Base-by-base conservation (phyloP, 2,888 invertebrate species). In the Hymenopus coronatus region DNA sequence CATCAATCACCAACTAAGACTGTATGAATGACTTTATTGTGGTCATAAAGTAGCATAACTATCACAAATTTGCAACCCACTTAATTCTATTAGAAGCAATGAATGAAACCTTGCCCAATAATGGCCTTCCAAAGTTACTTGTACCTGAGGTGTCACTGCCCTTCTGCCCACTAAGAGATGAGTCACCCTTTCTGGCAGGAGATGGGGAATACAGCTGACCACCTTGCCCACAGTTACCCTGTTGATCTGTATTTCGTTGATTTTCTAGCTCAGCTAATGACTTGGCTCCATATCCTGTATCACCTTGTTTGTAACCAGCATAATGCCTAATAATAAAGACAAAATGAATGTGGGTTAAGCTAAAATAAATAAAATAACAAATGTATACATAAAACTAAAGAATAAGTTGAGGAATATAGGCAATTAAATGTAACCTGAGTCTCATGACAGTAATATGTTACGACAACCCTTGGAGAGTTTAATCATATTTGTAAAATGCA, bases 201-300 rank as follows among this genome's bases (percentile, higher is more conserved):
- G 92, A 92, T 9, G 92, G 92, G 14, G 92, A 92, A 90, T 92
- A 92, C 15, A 91, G 90, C 87, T 92, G 92, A 27, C 90, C 91
- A 81, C 91, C 91, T 54, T 91, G 91, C 20, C 88, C 85, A 83
- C 88, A 84, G 15, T 83, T 83, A 15, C 88, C 88, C 85, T 90
- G 90, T 83, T 91, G 91, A 54, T 91, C 91, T 85, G 91, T 91
- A 89, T 92, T 92, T 25, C 92, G 90, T 89, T 92, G 91, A 89
- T 92, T 92, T 90, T 92, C 92, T 83, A 92, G 90, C 89, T 92
- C 92, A 28, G 92, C 92, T 85, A 92, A 89, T 25, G 92, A 91
- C 90, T 92, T 92, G 15, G 91, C 91, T 15, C 90, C 90, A 70
- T 89, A 90, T 33, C 91, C 91, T 4, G 91, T 90, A 88, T 91